phyloP scores from a whole-genome alignment of 2,797 vertebrate genomes.

The Megaceryle alcyon region DNA sequence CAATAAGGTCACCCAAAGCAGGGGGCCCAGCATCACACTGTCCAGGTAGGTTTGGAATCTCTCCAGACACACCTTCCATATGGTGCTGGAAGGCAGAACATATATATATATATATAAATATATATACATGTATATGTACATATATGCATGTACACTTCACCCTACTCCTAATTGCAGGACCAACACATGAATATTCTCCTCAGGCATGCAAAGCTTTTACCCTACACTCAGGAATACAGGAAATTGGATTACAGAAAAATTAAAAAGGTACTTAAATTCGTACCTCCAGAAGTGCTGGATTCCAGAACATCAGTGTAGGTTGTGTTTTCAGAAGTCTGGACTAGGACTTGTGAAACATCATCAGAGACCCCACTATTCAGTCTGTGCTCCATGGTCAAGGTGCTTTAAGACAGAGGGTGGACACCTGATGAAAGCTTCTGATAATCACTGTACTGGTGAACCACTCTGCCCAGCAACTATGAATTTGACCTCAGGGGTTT shows the following conservation, averaged over 20 bases:
- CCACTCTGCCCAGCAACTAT: neutral
- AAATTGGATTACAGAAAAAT: neutral
- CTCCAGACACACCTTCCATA: neutral
- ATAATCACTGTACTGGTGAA: neutral
- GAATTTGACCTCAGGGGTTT: neutral
- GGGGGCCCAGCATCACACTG: neutral
- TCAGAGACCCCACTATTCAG: neutral
- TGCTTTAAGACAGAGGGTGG: neutral
- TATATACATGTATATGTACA: accelerated
- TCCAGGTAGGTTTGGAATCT: neutral
- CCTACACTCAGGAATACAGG: neutral
- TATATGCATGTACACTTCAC: neutral
- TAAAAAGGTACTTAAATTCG: neutral
- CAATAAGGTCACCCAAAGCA: neutral
- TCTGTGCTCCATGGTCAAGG: neutral
- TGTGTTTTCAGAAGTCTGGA: neutral
- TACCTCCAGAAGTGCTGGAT: neutral
- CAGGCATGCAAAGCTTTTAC: neutral
- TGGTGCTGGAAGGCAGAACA: neutral
- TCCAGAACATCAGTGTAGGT: neutral
- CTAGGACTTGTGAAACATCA: too few relatives aligned
- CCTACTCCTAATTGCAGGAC: neutral
- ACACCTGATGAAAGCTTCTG: neutral
- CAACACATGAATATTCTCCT: neutral
- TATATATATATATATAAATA: too few relatives aligned